Evolutionary conservation across 2,113 vertebrate species (phyloP).

Genomic region (Coptodon bakossiorum): DNA sequence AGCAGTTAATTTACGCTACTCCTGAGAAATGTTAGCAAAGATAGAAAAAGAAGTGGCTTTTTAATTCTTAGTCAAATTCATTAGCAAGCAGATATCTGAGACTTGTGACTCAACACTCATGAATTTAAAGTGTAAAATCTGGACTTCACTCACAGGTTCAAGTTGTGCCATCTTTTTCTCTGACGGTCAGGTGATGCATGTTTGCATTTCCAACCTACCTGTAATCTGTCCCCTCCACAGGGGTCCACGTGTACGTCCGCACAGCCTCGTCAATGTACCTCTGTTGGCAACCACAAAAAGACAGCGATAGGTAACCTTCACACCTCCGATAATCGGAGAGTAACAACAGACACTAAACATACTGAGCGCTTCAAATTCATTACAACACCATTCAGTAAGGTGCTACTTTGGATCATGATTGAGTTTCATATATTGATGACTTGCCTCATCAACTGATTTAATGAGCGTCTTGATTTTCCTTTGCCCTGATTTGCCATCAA

Average conservation of each 20-base stretch:
- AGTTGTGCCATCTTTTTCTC: neutral
- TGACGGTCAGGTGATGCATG: neutral
- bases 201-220: conserved; percentile 74
- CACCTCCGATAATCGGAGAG: neutral
- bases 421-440: conserved; percentile 54
- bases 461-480: conserved; percentile 89
- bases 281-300: conserved; percentile 61
- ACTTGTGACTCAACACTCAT: neutral
- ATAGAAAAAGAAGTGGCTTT: neutral
- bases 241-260: conserved; percentile 93
- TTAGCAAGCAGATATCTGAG: neutral
- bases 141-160: conserved; percentile 16
- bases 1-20: conserved; percentile 18
- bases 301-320: neutral
- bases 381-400: conserved; percentile 16
- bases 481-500: conserved; percentile 84
- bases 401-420: conserved; percentile 37
- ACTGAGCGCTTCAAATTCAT: conserved; percentile 25
- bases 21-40: neutral
- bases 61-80: neutral
- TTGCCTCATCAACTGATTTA: conserved; percentile 97
- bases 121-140: neutral
- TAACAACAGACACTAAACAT: conserved; percentile 9
- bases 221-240: conserved; percentile 95
- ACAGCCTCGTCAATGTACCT: conserved; percentile 90